These are phyloP conservation scores for Aeoliscus strigatus DNA, from an alignment of 2,797 vertebrate species.

Conservation along the genomic window DNA sequence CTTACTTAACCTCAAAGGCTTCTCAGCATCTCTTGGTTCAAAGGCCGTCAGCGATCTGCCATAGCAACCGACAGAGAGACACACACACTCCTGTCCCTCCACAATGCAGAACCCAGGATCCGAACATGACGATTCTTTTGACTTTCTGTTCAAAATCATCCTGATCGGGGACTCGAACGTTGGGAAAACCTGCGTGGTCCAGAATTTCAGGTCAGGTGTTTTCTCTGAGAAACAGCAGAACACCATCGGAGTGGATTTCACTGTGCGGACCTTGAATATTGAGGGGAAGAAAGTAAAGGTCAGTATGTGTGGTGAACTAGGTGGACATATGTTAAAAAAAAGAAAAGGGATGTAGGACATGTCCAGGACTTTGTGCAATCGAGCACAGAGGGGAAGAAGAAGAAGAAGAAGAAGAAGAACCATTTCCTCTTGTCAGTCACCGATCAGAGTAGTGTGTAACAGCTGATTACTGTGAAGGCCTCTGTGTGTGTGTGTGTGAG, in stretches of 20 bases:
- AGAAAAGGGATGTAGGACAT: too few relatives aligned
- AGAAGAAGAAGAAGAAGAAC: too few relatives aligned
- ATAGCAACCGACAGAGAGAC: too few relatives aligned
- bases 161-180: constrained; percentile 95
- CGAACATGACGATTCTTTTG: constrained; percentile 82
- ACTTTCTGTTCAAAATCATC: constrained; percentile 96
- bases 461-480: not conserved
- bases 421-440: too few relatives aligned
- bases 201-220: constrained; percentile 88
- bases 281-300: constrained; percentile 94
- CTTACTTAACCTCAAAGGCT: constrained; percentile 5
- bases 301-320: constrained; percentile 3
- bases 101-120: constrained; percentile 70
- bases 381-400: not conserved
- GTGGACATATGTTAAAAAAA: not conserved
- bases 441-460: too few relatives aligned
- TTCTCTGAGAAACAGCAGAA: constrained; percentile 88
- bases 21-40: constrained; percentile 7
- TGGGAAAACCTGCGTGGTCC: constrained; percentile 96
- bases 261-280: constrained; percentile 84
- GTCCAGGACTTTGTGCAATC: not conserved
- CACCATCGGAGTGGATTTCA: constrained; percentile 97
- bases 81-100: too few relatives aligned
- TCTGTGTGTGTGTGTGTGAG: not conserved
- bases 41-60: constrained; percentile 15